Percentiles rank a stretch among this genome's conserved stretches.
Evolutionary conservation across 2,888 invertebrate species (phyloP).

Genomic region (Noctua fimbriata): DNA sequence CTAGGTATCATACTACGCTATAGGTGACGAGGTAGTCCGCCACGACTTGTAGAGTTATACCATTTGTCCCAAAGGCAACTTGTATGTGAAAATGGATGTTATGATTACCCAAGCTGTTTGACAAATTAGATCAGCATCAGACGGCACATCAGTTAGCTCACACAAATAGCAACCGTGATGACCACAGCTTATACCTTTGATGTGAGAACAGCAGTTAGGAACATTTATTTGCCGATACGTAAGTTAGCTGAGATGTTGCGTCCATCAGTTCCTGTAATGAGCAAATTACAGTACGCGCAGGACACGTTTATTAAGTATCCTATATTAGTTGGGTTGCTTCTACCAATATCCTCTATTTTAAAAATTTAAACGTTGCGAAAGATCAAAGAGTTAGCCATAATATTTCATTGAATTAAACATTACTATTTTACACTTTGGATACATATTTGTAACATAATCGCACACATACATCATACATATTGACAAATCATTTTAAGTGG

Average conservation of each 20-base stretch:
- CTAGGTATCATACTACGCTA: neutral
- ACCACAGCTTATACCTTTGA: neutral
- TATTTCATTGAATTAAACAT: neutral
- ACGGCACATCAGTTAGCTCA: neutral
- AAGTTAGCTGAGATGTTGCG: neutral
- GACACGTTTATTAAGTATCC: neutral
- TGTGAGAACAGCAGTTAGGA: neutral
- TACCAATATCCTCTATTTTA: neutral
- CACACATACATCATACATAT: slow-evolving; percentile 14
- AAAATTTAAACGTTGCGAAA: neutral
- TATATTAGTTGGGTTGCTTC: neutral
- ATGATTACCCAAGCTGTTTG: neutral
- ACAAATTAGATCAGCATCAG: neutral
- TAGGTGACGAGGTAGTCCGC: neutral
- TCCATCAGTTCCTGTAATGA: neutral
- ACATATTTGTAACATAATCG: neutral
- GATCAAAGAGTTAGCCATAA: neutral
- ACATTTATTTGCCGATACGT: neutral
- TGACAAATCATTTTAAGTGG: slow-evolving; percentile 43
- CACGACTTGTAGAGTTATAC: neutral
- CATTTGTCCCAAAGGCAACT: neutral
- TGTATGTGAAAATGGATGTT: neutral
- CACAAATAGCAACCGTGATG: neutral
- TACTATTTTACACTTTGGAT: neutral
- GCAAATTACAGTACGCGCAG: neutral